Base-by-base conservation (phyloP, 2,113 vertebrate genomes). In the Bubo bubo region DNA sequence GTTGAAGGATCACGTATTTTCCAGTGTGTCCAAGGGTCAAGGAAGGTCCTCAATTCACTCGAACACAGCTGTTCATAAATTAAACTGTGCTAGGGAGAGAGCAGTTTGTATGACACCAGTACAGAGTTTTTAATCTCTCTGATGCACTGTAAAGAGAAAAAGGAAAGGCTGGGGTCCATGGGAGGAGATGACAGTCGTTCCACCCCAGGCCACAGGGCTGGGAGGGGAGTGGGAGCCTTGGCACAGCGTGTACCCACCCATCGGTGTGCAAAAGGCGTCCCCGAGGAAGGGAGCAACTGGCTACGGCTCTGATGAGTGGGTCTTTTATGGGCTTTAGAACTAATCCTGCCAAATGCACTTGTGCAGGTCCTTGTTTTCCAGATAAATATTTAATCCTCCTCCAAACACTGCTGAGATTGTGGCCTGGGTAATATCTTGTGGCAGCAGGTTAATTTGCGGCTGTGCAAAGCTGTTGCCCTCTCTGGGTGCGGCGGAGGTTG, bases 221-320 rank as follows among this genome's bases (percentile, higher is more conserved):
- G 35, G 50, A 80, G 63, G 20, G 52, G 27, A 73, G 55, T 17
- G 37, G 59, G 59, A 92, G 35, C 45, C 10, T n/a, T 76, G 68
- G 24, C 71, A 35, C 19, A 41, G 39, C 1, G 1, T 37, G 47
- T 5, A 67, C 28, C 15, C 37, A 20, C 5, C 9, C 1, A 2
- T 49, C 3, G 0, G 23, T 12, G 45, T 28, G 30, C 49, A 34
- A 0, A 1, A 62, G 30, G 16, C 1, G 0, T 66, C 24, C 39
- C 66, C 5, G 9, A 4, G 88, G 53, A 55, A 79, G 34, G 28
- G 23, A 79, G 14, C 10, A 68, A 43, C 34, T 2, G 4, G 21
- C 50, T 49, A 9, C 2, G 2, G 55, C 68, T 76, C 50, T 0
- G 1, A 5, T 20, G 35, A 89, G 45, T 34, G 79, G 52, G 34